These are phyloP conservation scores for Hypotaenidia philippensis DNA, from an alignment of 2,797 vertebrate species.

Conservation along the genomic window DNA sequence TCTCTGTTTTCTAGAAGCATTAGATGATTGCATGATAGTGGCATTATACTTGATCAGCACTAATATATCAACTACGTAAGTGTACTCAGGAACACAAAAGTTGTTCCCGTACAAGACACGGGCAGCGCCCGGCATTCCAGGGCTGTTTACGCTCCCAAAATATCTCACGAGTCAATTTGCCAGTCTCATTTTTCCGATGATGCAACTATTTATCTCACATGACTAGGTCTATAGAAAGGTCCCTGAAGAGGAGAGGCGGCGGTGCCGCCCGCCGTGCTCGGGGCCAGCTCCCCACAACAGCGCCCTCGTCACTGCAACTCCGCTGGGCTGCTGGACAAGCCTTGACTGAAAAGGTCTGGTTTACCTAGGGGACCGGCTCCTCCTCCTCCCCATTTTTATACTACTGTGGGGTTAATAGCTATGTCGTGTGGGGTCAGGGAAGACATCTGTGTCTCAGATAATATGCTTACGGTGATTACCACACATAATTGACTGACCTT, in stretches of 20 bases:
- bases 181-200: constrained; percentile 78
- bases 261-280: neutral
- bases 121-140: constrained; percentile 35
- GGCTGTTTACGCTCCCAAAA: constrained; percentile 38
- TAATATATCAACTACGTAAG: neutral
- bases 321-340: constrained; percentile 77
- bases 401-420: constrained; percentile 90
- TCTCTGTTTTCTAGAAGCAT: constrained; percentile 43
- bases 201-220: constrained; percentile 87
- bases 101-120: neutral
- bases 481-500: constrained; percentile 97
- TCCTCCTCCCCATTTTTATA: constrained; percentile 85
- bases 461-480: constrained; percentile 94
- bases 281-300: constrained; percentile 73
- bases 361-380: constrained; percentile 79
- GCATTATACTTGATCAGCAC: constrained; percentile 21
- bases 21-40: constrained; percentile 22
- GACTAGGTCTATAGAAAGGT: constrained; percentile 84
- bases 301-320: constrained; percentile 53
- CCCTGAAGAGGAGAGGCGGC: constrained; percentile 50
- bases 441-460: constrained; percentile 95
- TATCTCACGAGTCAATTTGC: constrained; percentile 74
- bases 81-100: neutral
- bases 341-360: constrained; percentile 81
- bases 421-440: constrained; percentile 93